These are phyloP conservation scores for Apodemia zela DNA, from an alignment of 2,888 invertebrate species.

Conservation along the genomic window DNA sequence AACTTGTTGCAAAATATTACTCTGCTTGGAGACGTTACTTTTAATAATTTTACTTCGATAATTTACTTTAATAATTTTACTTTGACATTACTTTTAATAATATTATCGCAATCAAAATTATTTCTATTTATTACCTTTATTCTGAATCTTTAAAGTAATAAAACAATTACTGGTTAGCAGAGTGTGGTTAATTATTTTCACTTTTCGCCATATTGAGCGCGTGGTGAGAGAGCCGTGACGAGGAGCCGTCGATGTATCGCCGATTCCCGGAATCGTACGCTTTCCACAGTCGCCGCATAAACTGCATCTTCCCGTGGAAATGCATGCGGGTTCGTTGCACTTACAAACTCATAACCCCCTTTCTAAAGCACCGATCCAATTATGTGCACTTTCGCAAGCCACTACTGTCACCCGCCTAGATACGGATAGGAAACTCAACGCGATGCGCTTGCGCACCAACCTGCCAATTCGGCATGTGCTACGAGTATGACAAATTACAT, in stretches of 20 bases:
- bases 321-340: constrained; percentile 77
- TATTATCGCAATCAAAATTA: neutral
- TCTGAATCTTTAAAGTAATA: neutral
- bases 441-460: constrained; percentile 63
- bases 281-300: constrained; percentile 58
- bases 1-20: too few species aligned
- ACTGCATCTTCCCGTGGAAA: constrained; percentile 76
- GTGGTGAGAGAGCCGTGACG: constrained; percentile 50
- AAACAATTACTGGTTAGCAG: constrained; percentile 10
- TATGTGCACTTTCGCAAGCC: constrained; percentile 80
- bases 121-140: neutral
- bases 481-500: constrained; percentile 1
- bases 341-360: constrained; percentile 81
- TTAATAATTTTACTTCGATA: too few species aligned
- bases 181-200: constrained; percentile 47
- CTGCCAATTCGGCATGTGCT: constrained; percentile 40
- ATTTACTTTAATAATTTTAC: too few species aligned
- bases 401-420: constrained; percentile 80
- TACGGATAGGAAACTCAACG: constrained; percentile 74
- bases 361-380: constrained; percentile 80
- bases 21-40: too few species aligned
- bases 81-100: too few species aligned
- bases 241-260: constrained; percentile 42
- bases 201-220: constrained; percentile 60
- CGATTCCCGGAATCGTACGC: constrained; percentile 71